Conservation (phyloP, 2,888 invertebrate species). For the Petrophora chlorosata region DNA sequence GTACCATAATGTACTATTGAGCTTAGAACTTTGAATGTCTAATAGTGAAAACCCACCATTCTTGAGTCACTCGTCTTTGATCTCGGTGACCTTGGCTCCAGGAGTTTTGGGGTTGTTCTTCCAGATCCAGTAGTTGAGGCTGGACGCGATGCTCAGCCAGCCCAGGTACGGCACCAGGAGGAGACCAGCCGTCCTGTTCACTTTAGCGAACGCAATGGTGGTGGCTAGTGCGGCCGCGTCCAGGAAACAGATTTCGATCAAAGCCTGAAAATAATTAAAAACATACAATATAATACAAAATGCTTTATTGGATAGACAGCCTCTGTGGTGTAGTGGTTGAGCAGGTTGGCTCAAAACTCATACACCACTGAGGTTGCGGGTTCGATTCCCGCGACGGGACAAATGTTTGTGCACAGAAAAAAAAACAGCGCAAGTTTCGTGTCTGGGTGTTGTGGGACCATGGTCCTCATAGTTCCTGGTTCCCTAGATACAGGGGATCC, state of each 20-base stretch:
- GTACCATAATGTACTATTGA: too few species aligned
- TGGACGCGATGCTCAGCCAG: conserved; percentile 67
- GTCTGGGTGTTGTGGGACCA: too few species aligned
- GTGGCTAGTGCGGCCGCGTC: conserved; percentile 63
- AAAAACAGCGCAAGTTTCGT: too few species aligned
- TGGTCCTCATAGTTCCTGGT: too few species aligned
- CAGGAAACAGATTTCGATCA: conserved; percentile 68
- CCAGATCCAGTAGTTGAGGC: conserved; percentile 68
- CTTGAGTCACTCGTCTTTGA: conserved; percentile 34
- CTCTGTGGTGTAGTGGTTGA: too few species aligned
- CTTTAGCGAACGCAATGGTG: conserved; percentile 54
- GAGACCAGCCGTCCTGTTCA: conserved; percentile 56
- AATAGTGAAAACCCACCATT: conserved; percentile 16
- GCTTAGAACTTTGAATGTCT: too few species aligned
- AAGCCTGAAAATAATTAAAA: conserved; percentile 55
- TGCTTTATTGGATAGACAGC: too few species aligned
- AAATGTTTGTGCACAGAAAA: too few species aligned
- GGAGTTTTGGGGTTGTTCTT: conserved; percentile 59
- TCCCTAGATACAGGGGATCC: too few species aligned
- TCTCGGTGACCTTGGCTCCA: conserved; percentile 24
- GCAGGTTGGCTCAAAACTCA: too few species aligned
- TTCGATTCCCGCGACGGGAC: too few species aligned
- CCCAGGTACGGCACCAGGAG: conserved; percentile 70
- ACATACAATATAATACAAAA: neutral
- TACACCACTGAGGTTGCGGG: too few species aligned